Base-by-base conservation (phyloP, 2,888 invertebrate genomes). In the Limenitis camilla region DNA sequence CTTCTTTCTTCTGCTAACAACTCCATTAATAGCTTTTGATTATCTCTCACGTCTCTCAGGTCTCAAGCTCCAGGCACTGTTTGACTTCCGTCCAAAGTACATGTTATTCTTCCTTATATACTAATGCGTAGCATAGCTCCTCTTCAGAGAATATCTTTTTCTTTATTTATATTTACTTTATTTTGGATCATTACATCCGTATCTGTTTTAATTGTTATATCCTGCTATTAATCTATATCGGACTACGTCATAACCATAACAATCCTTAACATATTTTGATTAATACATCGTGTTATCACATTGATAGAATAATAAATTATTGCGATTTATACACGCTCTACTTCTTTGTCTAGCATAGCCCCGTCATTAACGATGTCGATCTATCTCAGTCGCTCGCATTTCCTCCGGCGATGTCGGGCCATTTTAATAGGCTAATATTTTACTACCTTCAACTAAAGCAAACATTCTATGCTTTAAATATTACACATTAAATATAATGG, bases 351-450 rank as follows among this genome's bases (percentile, higher is more conserved):
- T 57, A 52, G 46, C 46, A 35, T 28, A 44, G 47, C 35, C 29
- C 39, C 48, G 57, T 61, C 65, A 64, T 65, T 74, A 75, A 76
- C 73, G 71, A 67, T 52, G 59, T 59, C 70, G 66, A 75, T 75
- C 75, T 71, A 68, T 76, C 75, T 71, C 61, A 64, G 70, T 72
- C 72, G 62, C 61, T 65, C 67, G 66, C 69, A 70, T 65, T 69
- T 68, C 69, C 67, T 65, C 61, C 63, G 56, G 53, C 59, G 50
- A 55, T 52, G 58, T 51, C 45, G 54, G 47, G 47, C 44, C 53
- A 50, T 49, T 56, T 45, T 59, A 58, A 60, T 59, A 56, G 52
- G 52, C 40, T 55, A 55, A 55, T 59, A 58, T 56, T 42, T 53
- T 43, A 49, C 52, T 47, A 39, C 43, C 33, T 45, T 47, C 32